Percentiles rank a stretch among this genome's conserved stretches.
Evolutionary conservation across 2,888 invertebrate species (phyloP).

Genomic region (Agrotis exclamationis): DNA sequence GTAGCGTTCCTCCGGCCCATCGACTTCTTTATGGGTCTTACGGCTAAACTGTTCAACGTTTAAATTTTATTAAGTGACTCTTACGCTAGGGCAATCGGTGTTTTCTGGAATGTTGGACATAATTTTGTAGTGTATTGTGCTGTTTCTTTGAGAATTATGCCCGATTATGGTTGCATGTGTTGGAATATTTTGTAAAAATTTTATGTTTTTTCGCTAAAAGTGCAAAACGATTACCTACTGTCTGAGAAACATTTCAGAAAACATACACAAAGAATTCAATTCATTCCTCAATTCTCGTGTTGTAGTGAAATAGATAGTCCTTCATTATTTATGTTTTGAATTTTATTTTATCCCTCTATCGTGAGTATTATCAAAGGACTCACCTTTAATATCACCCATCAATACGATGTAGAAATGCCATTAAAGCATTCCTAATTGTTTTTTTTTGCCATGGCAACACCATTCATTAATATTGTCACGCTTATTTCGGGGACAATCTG

Average conservation of each 20-base stretch:
- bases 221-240: neutral
- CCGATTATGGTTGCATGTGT: conserved; percentile 12
- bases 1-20: conserved; percentile 77
- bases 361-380: neutral
- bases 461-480: conserved; percentile 79
- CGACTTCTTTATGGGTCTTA: conserved; percentile 82
- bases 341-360: neutral
- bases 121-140: conserved; percentile 56
- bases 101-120: conserved; percentile 61
- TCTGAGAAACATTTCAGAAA: conserved; percentile 12
- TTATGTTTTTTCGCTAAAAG: neutral
- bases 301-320: neutral
- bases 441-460: conserved; percentile 71
- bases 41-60: conserved; percentile 80
- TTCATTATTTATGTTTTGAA: neutral
- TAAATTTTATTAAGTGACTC: conserved; percentile 78
- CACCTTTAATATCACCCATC: neutral
- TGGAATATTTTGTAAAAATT: conserved; percentile 53
- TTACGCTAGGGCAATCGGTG: conserved; percentile 63
- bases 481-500: conserved; percentile 74
- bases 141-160: conserved; percentile 25
- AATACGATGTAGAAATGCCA: neutral
- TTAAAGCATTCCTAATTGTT: conserved; percentile 74
- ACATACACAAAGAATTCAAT: neutral
- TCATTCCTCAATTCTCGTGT: neutral